Evolutionary conservation across 1,140 invertebrate genomes (phyloP).

Genomic region (Leptinotarsa texana): DNA sequence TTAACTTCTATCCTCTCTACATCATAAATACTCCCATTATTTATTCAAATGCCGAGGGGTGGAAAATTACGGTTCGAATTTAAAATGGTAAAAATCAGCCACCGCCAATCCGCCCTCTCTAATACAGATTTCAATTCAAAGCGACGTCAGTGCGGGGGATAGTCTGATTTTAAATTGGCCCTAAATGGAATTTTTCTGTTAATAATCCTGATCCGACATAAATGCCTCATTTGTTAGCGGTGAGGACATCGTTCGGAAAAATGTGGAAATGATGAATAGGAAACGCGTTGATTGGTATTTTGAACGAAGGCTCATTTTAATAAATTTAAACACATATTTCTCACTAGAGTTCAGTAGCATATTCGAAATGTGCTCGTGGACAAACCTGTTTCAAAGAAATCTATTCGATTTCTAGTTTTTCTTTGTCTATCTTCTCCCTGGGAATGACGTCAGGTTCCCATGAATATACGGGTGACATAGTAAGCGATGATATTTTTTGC

Average conservation of each 20-base stretch:
- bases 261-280: too few species aligned
- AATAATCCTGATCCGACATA: conserved; percentile 4
- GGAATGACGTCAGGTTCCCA: too few species aligned
- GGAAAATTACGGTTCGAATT: conserved; percentile 16
- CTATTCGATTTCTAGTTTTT: too few species aligned
- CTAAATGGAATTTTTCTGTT: conserved; percentile 19
- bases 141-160: conserved; percentile 2
- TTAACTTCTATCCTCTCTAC: background rate
- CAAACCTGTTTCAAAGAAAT: too few species aligned
- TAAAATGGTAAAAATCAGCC: conserved; percentile 26
- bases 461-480: too few species aligned
- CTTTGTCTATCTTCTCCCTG: too few species aligned
- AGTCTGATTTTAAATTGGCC: conserved; percentile 13
- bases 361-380: too few species aligned
- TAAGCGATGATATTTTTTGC: too few species aligned
- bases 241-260: background rate
- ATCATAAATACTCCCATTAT: conserved; percentile 24
- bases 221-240: conserved; percentile 3
- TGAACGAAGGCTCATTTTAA: too few species aligned
- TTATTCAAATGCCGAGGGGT: conserved; percentile 22
- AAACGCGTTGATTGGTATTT: too few species aligned
- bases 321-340: too few species aligned
- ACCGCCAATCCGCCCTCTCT: conserved; percentile 8
- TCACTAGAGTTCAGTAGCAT: too few species aligned
- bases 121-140: conserved; percentile 19